phyloP scores from a whole-genome alignment of 2,113 vertebrate genomes.

The Oriolus oriolus region DNA sequence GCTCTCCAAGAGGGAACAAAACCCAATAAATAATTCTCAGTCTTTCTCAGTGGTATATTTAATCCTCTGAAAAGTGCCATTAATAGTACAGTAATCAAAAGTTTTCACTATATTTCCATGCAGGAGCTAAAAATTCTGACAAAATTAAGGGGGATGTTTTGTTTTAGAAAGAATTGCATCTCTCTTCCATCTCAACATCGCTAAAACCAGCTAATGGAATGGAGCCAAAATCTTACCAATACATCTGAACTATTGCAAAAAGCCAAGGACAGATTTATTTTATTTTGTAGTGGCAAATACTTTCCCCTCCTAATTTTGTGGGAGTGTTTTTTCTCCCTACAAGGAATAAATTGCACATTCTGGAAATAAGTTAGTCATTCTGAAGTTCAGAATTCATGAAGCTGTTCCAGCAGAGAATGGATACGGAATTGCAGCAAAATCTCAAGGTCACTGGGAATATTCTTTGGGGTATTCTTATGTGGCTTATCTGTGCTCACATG shows the following conservation, averaged over 20 bases:
- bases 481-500: conserved; percentile 83
- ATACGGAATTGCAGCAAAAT: conserved; percentile 60
- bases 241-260: conserved; percentile 3
- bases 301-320: conserved; percentile 44
- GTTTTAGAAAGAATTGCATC: not conserved
- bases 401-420: conserved; percentile 46
- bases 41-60: not conserved
- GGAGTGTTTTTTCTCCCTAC: conserved; percentile 21
- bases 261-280: not conserved
- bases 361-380: conserved; percentile 40
- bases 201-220: not conserved
- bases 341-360: conserved; percentile 44
- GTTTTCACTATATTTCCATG: not conserved
- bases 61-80: not conserved
- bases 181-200: not conserved
- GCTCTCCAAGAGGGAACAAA: not conserved
- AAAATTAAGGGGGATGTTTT: not conserved
- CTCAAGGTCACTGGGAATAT: conserved; percentile 78
- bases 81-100: not conserved
- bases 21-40: not conserved
- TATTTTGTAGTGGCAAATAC: not conserved
- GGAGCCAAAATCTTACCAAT: not conserved
- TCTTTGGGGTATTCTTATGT: conserved; percentile 76
- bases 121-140: not conserved
- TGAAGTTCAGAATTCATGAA: conserved; percentile 57